Percentiles rank a stretch among this genome's conserved stretches.
phyloP scores from a whole-genome alignment of 2,888 invertebrate species.

The Drosophila koepferae region DNA sequence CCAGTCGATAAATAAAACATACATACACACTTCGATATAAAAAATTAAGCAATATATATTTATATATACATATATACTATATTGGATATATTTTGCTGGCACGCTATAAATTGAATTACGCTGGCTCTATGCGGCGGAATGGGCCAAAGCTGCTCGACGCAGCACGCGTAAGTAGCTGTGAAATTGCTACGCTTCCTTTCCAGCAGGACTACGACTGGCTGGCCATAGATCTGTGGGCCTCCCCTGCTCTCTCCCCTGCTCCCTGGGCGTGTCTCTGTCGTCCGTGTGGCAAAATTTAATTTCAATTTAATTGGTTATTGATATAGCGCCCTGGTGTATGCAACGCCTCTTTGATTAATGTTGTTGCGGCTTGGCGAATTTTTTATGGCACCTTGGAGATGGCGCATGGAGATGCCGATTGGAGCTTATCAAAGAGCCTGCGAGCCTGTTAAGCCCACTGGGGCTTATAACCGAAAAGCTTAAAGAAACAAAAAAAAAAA shows the following conservation, averaged over 20 bases:
- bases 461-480: conserved; percentile 44
- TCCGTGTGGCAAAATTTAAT: conserved; percentile 70
- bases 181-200: conserved; percentile 70
- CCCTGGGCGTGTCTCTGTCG: conserved; percentile 5
- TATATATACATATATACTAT: conserved; percentile 50
- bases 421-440: conserved; percentile 14
- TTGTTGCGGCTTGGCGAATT: conserved; percentile 73
- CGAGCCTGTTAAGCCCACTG: conserved; percentile 41
- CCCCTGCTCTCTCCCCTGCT: conserved; percentile 1
- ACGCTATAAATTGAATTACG: conserved; percentile 76
- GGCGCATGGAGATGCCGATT: conserved; percentile 21
- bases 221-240: conserved; percentile 25
- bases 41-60: conserved; percentile 42
- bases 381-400: conserved; percentile 78
- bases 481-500: conserved; percentile 26
- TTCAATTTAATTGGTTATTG: conserved; percentile 80
- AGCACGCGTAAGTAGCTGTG: conserved; percentile 74
- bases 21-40: conserved; percentile 27
- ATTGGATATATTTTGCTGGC: conserved; percentile 65
- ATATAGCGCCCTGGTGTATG: conserved; percentile 76
- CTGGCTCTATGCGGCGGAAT: conserved; percentile 4
- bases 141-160: conserved; percentile 57
- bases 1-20: conserved; percentile 75
- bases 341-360: conserved; percentile 75
- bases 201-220: conserved; percentile 35